phyloP scores from a whole-genome alignment of 2,888 invertebrate species.

The Tetropium fuscum region DNA sequence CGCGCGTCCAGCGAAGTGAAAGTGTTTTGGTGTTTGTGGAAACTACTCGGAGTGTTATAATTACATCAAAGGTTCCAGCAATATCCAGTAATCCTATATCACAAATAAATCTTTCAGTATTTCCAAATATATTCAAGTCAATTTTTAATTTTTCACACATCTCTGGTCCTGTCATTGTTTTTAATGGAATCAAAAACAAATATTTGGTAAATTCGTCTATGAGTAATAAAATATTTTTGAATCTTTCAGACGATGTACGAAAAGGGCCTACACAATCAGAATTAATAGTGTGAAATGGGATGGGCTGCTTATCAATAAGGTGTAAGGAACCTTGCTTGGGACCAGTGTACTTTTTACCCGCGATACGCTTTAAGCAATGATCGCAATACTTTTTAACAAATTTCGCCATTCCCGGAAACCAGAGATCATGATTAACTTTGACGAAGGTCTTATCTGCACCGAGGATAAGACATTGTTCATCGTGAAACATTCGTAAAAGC shows the following conservation, averaged over 20 bases:
- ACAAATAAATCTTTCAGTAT: slow-evolving; percentile 18
- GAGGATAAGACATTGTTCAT: slow-evolving; percentile 36
- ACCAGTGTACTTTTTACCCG: slow-evolving; percentile 3
- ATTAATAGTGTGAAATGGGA: slow-evolving; percentile 61
- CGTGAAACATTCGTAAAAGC: slow-evolving; percentile 34
- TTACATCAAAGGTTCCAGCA: too few species aligned
- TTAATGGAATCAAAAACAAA: slow-evolving; percentile 32
- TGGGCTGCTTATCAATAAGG: slow-evolving; percentile 56
- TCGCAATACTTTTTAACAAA: slow-evolving; percentile 29
- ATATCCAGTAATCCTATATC: too few species aligned
- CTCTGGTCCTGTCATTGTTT: slow-evolving; percentile 29
- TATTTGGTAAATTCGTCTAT: slow-evolving; percentile 36
- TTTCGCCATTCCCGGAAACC: slow-evolving; percentile 28
- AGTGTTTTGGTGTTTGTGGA: too few species aligned
- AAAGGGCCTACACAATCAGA: slow-evolving; percentile 58
- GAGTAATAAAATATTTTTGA: slow-evolving; percentile 8
- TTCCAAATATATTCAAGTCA: slow-evolving; percentile 28
- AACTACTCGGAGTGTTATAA: too few species aligned
- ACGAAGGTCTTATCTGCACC: slow-evolving; percentile 29
- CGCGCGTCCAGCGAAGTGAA: too few species aligned
- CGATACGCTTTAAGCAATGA: slow-evolving; percentile 22
- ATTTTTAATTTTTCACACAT: slow-evolving; percentile 6
- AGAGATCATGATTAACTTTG: slow-evolving; percentile 29
- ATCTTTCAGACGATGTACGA: neutral
- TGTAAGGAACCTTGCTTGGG: slow-evolving; percentile 35